Evolutionary conservation across 2,113 vertebrate genomes (phyloP), one percentile per base, ranked within the genome.

Genomic region (Pithys albifrons): DNA sequence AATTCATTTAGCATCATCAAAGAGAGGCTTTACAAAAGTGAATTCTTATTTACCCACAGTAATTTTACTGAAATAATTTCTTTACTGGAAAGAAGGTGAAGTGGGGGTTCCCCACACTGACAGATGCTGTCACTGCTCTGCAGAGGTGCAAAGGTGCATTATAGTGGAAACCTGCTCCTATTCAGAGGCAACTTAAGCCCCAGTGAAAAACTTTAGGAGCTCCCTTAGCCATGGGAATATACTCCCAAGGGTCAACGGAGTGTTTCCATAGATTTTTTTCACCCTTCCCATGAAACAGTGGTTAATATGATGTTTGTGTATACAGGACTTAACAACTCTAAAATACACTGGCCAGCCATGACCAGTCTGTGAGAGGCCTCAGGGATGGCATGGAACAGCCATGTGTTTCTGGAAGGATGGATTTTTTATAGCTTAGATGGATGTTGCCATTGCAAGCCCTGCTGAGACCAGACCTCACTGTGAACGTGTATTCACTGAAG

Each of bases 1-100:
- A 90, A 95, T 86, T 93, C 91, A 79, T 94, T 95, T 90, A 92
- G 39, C 88, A 76, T 76, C 90, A 72, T 93, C 94, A 83, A 66
- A 91, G 91, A 80, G 85, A 86, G 46, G 55, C 71, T 95, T 93
- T 80, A 86, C 83, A 67, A 31, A 73, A 95, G 55, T 43, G 79
- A 93, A 67, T 78, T 77, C 64, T 86, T 91, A 84, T 81, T 95
- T 94, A 92, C 71, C 72, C 92, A 66, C 49, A 62, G 88, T 55
- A 11, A 85, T 92, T 92, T 86, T 25, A 55, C 46, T 49, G 37
- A 92, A 93, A 91, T 37, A 57, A 77, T 88, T 70, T 80, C 37
- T 73, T 43, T 33, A 17, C 75, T 80, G 55, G 75, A 12, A 71
- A 82, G 45, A 80, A 88, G 64, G 85, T 81, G 88, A 24, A 59